These are phyloP conservation scores for Eubasilissa splendida DNA, from an alignment of 2,888 invertebrate genomes.

Conservation along the genomic window DNA sequence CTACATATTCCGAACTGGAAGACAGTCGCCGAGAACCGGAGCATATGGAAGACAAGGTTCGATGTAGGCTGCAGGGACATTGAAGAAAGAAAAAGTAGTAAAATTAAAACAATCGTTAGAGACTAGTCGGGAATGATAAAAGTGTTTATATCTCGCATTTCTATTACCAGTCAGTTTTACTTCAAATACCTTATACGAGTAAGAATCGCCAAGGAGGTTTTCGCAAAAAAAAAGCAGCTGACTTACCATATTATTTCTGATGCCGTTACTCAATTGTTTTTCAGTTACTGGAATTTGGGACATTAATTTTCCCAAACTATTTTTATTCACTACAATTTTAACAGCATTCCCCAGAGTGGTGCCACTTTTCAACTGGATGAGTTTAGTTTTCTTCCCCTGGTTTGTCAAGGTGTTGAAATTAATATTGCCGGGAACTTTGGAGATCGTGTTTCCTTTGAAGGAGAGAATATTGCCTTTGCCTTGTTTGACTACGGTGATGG, in stretches of 20 bases:
- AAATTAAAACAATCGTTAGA: no score
- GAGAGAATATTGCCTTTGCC: constrained; percentile 46
- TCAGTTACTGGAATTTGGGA: constrained; percentile 36
- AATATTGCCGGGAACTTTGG: constrained; percentile 36
- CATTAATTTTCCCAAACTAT: constrained; percentile 59
- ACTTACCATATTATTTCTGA: constrained; percentile 32
- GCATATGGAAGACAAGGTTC: no score
- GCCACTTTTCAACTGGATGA: constrained; percentile 63
- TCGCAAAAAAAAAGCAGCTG: no score
- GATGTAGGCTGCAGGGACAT: no score
- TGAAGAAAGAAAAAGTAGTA: no score
- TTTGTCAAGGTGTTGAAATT: constrained; percentile 47
- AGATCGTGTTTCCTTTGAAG: constrained; percentile 36
- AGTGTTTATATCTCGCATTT: no score
- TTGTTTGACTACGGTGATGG: constrained; percentile 50
- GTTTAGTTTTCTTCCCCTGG: constrained; percentile 59
- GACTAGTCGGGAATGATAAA: no score
- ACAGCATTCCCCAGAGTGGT: constrained; percentile 66
- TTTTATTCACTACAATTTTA: constrained; percentile 69
- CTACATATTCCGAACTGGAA: no score
- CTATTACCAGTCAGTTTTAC: no score
- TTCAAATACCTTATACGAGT: no score
- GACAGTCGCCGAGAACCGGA: no score
- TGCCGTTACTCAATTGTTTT: constrained; percentile 38
- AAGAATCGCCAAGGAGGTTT: no score